Percentiles rank a stretch among this genome's conserved stretches.
phyloP scores from a whole-genome alignment of 2,888 invertebrate genomes.

The Limnephilus auricula region DNA sequence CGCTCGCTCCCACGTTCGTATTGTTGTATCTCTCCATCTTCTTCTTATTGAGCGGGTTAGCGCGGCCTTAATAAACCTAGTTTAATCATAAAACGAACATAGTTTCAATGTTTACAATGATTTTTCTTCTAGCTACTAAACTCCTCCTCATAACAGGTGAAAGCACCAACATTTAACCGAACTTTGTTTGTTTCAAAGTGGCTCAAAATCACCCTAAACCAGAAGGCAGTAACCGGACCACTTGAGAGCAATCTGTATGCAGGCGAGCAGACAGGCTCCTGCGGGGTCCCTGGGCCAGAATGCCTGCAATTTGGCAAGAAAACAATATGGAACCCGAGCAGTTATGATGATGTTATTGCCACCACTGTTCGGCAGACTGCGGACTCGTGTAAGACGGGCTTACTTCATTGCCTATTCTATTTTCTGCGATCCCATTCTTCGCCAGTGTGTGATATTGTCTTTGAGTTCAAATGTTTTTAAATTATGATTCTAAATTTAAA shows the following conservation, averaged over 20 bases:
- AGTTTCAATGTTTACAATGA: too few species aligned
- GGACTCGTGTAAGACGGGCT: not conserved
- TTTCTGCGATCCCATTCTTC: not conserved
- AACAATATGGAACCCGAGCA: conserved; percentile 55
- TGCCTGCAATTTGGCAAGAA: conserved; percentile 62
- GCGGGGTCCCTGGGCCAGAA: conserved; percentile 19
- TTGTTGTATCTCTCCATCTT: too few species aligned
- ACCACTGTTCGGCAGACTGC: not conserved
- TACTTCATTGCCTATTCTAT: not conserved
- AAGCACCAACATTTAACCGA: not conserved
- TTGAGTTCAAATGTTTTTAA: not conserved
- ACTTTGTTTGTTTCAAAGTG: not conserved
- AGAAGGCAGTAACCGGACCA: not conserved
- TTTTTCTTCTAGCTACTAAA: not conserved
- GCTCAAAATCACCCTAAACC: not conserved
- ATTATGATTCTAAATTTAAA: not conserved
- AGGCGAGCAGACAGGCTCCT: not conserved
- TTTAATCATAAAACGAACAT: too few species aligned
- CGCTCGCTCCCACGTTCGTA: too few species aligned
- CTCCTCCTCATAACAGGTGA: not conserved
- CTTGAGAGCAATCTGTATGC: conserved; percentile 36
- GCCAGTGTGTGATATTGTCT: not conserved
- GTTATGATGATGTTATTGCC: conserved; percentile 59
- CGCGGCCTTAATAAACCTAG: too few species aligned
- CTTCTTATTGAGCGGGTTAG: too few species aligned